Percentiles rank a stretch among this genome's conserved stretches.
phyloP scores from a whole-genome alignment of 2,888 invertebrate species.

The Tinea semifulvella region DNA sequence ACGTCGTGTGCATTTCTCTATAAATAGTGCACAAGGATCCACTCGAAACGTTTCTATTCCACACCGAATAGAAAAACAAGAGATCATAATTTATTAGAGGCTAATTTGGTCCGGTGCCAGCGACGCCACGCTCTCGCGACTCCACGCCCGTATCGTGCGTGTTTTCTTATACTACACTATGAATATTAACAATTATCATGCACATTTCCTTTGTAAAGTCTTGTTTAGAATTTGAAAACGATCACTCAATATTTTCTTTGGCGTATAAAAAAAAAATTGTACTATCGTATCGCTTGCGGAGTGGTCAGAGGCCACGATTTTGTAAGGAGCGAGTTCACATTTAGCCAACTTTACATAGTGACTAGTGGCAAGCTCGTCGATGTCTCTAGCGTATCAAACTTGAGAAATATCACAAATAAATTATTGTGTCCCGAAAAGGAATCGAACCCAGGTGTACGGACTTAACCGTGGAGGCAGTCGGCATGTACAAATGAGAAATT shows the following conservation, averaged over 20 bases:
- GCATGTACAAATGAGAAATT: too few species aligned
- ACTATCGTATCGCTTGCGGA: too few species aligned
- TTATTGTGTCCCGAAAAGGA: too few species aligned
- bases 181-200: conserved; percentile 1
- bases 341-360: too few species aligned
- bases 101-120: conserved; percentile 64
- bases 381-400: background rate
- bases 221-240: too few species aligned
- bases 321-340: too few species aligned
- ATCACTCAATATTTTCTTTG: too few species aligned
- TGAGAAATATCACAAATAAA: background rate
- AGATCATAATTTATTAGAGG: conserved; percentile 67
- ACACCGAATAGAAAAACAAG: conserved; percentile 63
- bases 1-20: conserved; percentile 56
- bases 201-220: too few species aligned
- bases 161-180: conserved; percentile 24
- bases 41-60: conserved; percentile 59
- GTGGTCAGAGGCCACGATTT: too few species aligned
- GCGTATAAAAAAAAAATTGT: too few species aligned
- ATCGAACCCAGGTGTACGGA: too few species aligned
- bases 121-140: conserved; percentile 50
- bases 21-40: conserved; percentile 51
- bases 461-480: background rate
- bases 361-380: too few species aligned
- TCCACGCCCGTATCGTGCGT: conserved; percentile 52